Conservation (phyloP, 2,888 invertebrate genomes). For the Caenorhabditis sinica region DNA sequence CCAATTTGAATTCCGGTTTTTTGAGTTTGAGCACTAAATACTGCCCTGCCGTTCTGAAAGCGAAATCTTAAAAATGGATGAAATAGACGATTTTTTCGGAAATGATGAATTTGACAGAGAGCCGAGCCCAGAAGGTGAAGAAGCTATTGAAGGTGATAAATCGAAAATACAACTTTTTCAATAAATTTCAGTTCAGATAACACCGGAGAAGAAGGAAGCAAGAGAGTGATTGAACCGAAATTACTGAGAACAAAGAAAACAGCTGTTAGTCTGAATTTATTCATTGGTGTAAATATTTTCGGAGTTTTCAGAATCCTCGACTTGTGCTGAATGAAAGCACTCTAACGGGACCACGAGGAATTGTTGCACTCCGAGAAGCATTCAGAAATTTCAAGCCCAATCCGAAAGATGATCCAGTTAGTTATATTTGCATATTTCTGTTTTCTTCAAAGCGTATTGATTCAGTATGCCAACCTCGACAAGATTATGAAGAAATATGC, state of each 20-base stretch:
- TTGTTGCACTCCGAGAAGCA: slow-evolving; percentile 56
- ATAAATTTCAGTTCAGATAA: slow-evolving; percentile 38
- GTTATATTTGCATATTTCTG: too few species aligned
- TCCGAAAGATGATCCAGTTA: slow-evolving; percentile 70
- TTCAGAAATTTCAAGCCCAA: slow-evolving; percentile 69
- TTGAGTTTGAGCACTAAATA: background rate
- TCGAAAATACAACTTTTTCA: too few species aligned
- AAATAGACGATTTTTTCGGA: slow-evolving; percentile 71
- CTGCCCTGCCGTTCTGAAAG: background rate
- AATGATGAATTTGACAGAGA: slow-evolving; percentile 71
- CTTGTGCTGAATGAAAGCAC: slow-evolving; percentile 66
- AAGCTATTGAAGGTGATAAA: slow-evolving; percentile 63
- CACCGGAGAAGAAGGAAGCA: slow-evolving; percentile 17
- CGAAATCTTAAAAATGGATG: slow-evolving; percentile 57
- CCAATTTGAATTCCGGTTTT: background rate
- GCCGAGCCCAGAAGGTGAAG: slow-evolving; percentile 62
- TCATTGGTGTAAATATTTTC: background rate
- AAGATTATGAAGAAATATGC: slow-evolving; percentile 71
- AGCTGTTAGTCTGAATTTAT: slow-evolving; percentile 15
- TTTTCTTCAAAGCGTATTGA: too few species aligned
- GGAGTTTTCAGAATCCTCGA: slow-evolving; percentile 55
- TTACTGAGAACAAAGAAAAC: slow-evolving; percentile 34
- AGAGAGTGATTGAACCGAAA: slow-evolving; percentile 26
- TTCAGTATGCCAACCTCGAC: slow-evolving; percentile 69
- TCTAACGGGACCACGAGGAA: slow-evolving; percentile 67